A percentile compares a stretch with the other conserved stretches of the same genome.
phyloP scores from a whole-genome alignment of 92 coral and sea anemone species.

The Anthopleura xanthogrammica region DNA sequence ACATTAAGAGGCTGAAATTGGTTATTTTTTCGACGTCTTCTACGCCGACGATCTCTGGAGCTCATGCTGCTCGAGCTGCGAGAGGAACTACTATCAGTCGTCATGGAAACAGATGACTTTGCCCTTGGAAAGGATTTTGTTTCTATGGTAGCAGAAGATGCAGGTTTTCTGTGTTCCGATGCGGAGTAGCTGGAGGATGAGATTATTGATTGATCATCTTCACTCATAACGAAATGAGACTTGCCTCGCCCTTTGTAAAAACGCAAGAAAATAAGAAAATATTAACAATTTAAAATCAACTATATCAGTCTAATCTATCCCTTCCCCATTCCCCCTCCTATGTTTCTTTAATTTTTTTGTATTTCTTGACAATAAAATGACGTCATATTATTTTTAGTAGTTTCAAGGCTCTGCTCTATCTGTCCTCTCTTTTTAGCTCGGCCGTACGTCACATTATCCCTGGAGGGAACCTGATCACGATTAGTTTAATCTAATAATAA shows the following conservation, averaged over 20 bases:
- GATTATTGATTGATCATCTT: constrained; percentile 9
- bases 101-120: constrained; percentile 31
- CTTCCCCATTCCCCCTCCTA: too few relatives aligned
- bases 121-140: background rate
- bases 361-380: too few relatives aligned
- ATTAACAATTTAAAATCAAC: too few relatives aligned
- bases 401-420: too few relatives aligned
- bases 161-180: constrained; percentile 12
- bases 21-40: constrained; percentile 14
- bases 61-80: constrained; percentile 9
- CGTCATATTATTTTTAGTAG: too few relatives aligned
- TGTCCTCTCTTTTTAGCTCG: too few relatives aligned
- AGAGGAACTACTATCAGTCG: constrained; percentile 21
- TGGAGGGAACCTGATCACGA: too few relatives aligned
- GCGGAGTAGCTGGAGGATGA: constrained; percentile 25
- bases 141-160: background rate
- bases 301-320: too few relatives aligned
- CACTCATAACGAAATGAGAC: background rate
- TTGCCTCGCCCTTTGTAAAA: background rate
- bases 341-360: too few relatives aligned
- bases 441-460: too few relatives aligned
- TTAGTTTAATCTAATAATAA: too few relatives aligned
- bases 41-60: background rate
- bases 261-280: background rate
- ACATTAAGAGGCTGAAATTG: constrained; percentile 36